Conservation (phyloP, 2,113 vertebrate species). For the Apistogramma diplotaenia region DNA sequence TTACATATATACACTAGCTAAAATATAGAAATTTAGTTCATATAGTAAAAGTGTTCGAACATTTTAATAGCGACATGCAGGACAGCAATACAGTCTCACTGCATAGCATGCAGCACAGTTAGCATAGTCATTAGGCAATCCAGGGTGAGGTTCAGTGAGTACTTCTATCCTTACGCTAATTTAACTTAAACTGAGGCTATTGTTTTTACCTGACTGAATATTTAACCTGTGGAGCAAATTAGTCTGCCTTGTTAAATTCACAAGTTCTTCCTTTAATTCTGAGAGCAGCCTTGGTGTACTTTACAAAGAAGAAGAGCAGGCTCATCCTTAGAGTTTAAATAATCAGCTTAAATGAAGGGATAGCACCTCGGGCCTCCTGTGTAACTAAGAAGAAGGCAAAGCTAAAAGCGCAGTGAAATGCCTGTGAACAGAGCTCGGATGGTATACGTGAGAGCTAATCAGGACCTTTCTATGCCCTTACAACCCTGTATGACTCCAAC, state of each 20-base stretch:
- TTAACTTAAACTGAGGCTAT: slow-evolving; percentile 1
- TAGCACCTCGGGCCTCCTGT: slow-evolving; percentile 30
- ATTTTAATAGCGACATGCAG: too few species aligned
- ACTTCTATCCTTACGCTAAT: slow-evolving; percentile 4
- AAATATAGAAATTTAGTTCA: too few species aligned
- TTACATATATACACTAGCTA: too few species aligned
- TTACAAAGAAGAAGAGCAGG: not conserved
- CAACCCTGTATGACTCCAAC: slow-evolving; percentile 40
- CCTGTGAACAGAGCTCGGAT: slow-evolving; percentile 34
- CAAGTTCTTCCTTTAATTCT: slow-evolving; percentile 4
- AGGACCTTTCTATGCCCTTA: slow-evolving; percentile 55
- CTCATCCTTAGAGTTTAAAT: slow-evolving; percentile 15
- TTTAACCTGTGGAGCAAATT: slow-evolving; percentile 3
- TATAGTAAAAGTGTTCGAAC: too few species aligned
- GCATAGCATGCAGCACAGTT: too few species aligned
- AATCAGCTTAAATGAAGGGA: slow-evolving; percentile 41
- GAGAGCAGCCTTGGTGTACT: not conserved
- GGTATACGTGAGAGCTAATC: slow-evolving; percentile 67
- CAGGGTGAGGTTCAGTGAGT: not conserved
- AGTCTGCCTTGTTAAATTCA: not conserved
- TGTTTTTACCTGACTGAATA: slow-evolving; percentile 14
- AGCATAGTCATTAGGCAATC: too few species aligned
- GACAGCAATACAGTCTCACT: too few species aligned
- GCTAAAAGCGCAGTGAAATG: slow-evolving; percentile 28
- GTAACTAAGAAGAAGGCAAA: slow-evolving; percentile 49